Percentiles rank a stretch among this genome's conserved stretches.
phyloP scores from a whole-genome alignment of 2,888 invertebrate genomes.

The Bellardia pandia region DNA sequence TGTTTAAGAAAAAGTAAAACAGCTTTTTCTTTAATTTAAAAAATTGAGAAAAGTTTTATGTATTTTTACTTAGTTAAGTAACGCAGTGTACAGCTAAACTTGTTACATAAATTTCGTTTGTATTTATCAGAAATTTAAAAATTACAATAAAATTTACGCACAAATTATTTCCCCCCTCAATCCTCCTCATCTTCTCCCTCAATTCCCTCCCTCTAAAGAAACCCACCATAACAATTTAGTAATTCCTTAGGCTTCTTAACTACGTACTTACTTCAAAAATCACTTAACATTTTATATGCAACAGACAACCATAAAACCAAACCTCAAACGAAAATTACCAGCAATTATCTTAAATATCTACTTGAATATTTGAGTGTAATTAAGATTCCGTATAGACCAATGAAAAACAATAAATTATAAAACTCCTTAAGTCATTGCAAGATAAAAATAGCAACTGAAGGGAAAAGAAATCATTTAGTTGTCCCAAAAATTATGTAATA shows the following conservation, averaged over 20 bases:
- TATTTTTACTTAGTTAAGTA: no score
- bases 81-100: no score
- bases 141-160: no score
- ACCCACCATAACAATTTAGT: neutral
- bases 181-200: no score
- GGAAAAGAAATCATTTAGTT: neutral
- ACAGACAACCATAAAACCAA: neutral
- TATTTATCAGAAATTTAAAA: no score
- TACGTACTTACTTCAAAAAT: neutral
- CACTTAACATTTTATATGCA: neutral
- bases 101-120: no score
- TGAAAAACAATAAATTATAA: neutral
- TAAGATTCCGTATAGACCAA: constrained; percentile 13
- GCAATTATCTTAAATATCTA: neutral
- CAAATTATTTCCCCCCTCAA: no score
- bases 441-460: neutral
- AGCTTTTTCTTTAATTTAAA: no score
- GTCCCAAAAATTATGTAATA: neutral
- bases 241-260: neutral
- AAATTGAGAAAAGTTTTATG: no score
- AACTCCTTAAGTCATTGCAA: constrained; percentile 6
- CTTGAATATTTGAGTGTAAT: constrained; percentile 20
- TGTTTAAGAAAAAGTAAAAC: no score
- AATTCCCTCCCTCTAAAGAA: no score
- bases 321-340: neutral